A percentile compares a stretch with the other conserved stretches of the same genome.
These are phyloP conservation scores for Panzeria rudis DNA, from an alignment of 2,888 invertebrate genomes.

Conservation along the genomic window DNA sequence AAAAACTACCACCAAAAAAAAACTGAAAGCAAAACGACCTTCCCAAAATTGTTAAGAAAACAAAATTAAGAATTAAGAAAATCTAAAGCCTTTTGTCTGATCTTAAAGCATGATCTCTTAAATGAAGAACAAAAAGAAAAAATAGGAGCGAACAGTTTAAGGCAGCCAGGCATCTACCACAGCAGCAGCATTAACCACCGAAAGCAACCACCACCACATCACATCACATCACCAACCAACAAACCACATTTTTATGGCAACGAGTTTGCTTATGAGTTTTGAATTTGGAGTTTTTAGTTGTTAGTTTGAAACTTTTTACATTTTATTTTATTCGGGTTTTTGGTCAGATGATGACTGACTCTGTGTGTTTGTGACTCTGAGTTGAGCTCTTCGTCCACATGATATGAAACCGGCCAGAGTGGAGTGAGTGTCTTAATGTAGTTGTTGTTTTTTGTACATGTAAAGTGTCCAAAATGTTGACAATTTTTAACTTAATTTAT, in stretches of 20 bases:
- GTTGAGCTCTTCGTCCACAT: conserved; percentile 34
- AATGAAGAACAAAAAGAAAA: conserved; percentile 6
- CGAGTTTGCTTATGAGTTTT: conserved; percentile 25
- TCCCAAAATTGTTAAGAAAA: conserved; percentile 35
- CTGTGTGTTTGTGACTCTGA: neutral
- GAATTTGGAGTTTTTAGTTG: conserved; percentile 19
- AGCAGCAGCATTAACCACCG: conserved; percentile 12
- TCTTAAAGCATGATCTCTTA: conserved; percentile 48
- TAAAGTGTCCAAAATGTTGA: conserved; percentile 74
- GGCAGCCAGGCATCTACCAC: conserved; percentile 15
- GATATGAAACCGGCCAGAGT: neutral
- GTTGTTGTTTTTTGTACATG: conserved; percentile 71
- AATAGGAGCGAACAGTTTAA: conserved; percentile 14
- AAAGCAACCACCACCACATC: conserved; percentile 31
- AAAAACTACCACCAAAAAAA: neutral
- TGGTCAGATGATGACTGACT: conserved; percentile 8
- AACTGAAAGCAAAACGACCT: conserved; percentile 56
- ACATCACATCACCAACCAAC: neutral
- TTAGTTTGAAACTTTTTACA: conserved; percentile 18
- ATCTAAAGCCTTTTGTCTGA: conserved; percentile 36
- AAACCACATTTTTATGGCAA: conserved; percentile 43
- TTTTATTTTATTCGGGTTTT: conserved; percentile 3
- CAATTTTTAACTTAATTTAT: conserved; percentile 80
- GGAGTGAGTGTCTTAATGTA: conserved; percentile 57
- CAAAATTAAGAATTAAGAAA: conserved; percentile 22